phyloP scores from a whole-genome alignment of 2,888 invertebrate genomes.

The Chaetogeoica ovagalla region DNA sequence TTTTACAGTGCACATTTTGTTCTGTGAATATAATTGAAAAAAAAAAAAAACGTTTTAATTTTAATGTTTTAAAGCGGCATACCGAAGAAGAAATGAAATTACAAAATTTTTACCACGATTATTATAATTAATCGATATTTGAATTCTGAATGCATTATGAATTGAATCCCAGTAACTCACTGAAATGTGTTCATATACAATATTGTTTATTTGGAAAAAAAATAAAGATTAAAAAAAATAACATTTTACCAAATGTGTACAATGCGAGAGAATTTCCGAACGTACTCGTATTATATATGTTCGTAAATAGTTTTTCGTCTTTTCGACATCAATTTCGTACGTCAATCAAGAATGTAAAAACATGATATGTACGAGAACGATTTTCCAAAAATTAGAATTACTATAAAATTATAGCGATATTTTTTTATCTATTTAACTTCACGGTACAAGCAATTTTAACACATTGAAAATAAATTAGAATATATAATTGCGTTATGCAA shows the following conservation, averaged over 20 bases:
- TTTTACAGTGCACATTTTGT: no score
- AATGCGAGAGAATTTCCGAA: neutral
- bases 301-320: neutral
- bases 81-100: no score
- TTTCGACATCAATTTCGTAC: neutral
- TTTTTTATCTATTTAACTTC: conserved; percentile 7
- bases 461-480: neutral
- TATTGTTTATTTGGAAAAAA: no score
- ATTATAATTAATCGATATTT: no score
- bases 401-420: neutral
- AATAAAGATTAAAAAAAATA: neutral
- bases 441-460: neutral
- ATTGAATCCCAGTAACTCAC: no score
- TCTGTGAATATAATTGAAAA: no score
- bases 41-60: no score
- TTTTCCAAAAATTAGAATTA: neutral
- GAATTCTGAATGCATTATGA: no score
- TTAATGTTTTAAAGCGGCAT: no score
- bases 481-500: neutral
- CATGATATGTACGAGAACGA: neutral
- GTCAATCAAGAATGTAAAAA: conserved; percentile 3
- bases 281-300: neutral
- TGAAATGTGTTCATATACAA: no score
- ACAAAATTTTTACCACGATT: no score
- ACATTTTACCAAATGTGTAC: neutral